These are phyloP conservation scores for Cyanoderma ruficeps DNA, from an alignment of 2,113 vertebrate genomes.

Conservation along the genomic window DNA sequence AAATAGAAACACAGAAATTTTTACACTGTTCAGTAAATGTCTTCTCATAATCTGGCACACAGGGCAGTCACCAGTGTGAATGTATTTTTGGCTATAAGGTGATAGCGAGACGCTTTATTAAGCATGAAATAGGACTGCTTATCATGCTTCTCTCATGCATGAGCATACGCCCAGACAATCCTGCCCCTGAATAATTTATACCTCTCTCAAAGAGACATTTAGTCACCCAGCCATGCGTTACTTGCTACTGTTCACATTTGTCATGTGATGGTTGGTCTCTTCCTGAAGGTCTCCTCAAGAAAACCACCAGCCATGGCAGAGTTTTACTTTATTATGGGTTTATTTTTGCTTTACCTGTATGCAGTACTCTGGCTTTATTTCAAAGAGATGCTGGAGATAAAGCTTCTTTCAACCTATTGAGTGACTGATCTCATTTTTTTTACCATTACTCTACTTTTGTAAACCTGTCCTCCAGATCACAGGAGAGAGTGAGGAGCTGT, in stretches of 20 bases:
- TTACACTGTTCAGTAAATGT: background rate
- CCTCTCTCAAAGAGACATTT: background rate
- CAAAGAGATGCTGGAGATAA: background rate
- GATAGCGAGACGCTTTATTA: background rate
- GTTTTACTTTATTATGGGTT: background rate
- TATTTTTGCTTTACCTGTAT: background rate
- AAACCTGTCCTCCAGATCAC: background rate
- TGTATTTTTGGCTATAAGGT: background rate
- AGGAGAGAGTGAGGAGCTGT: background rate
- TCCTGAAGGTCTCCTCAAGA: constrained; percentile 3
- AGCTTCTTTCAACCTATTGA: background rate
- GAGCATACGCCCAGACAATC: background rate
- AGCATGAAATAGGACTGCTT: background rate
- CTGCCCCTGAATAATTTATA: background rate
- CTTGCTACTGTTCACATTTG: background rate
- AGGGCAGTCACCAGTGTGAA: background rate
- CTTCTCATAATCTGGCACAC: background rate
- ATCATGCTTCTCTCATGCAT: background rate
- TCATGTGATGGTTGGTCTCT: background rate
- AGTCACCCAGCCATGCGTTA: background rate
- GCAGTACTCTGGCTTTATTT: background rate
- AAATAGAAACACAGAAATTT: background rate
- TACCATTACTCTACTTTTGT: background rate
- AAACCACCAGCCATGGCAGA: background rate
- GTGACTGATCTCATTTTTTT: background rate